Percentiles rank a stretch among this genome's conserved stretches.
These are phyloP conservation scores for Pegoplata infirma DNA, from an alignment of 2,888 invertebrate species.

Conservation along the genomic window DNA sequence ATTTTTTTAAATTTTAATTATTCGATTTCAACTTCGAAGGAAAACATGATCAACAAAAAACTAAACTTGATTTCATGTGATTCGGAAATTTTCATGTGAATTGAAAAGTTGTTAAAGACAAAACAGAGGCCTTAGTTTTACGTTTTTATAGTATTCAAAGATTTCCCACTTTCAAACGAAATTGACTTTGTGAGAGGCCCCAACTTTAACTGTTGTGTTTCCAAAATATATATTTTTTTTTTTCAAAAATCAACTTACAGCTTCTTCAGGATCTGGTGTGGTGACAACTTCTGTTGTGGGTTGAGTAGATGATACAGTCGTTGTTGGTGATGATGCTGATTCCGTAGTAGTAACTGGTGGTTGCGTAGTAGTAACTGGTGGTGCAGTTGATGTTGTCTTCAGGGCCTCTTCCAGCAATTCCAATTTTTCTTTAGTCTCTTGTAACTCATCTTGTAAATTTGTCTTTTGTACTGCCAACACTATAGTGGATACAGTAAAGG, in stretches of 20 bases:
- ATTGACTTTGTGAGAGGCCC: too few relatives aligned
- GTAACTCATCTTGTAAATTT: constrained; percentile 68
- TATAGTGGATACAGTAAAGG: constrained; percentile 80
- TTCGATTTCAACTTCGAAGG: too few relatives aligned
- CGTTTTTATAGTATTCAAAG: too few relatives aligned
- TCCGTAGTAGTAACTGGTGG: constrained; percentile 28
- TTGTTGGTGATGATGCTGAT: neutral
- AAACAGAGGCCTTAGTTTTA: too few relatives aligned
- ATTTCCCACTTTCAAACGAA: too few relatives aligned
- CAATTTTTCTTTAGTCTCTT: constrained; percentile 69
- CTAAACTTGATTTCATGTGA: too few relatives aligned
- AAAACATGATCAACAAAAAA: too few relatives aligned
- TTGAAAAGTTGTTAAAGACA: too few relatives aligned
- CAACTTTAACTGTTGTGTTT: too few relatives aligned
- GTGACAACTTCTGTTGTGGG: neutral
- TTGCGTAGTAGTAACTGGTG: constrained; percentile 5
- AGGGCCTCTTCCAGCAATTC: constrained; percentile 68
- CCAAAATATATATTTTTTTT: too few relatives aligned
- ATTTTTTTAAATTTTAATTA: too few relatives aligned
- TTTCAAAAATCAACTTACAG: constrained; percentile 56
- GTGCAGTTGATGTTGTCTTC: constrained; percentile 56
- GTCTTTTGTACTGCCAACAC: constrained; percentile 79
- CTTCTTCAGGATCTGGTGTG: constrained; percentile 32
- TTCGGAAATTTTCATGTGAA: too few relatives aligned
- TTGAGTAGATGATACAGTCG: neutral